These are phyloP conservation scores for Ia io DNA, from an alignment of 2,113 vertebrate species.

Conservation along the genomic window DNA sequence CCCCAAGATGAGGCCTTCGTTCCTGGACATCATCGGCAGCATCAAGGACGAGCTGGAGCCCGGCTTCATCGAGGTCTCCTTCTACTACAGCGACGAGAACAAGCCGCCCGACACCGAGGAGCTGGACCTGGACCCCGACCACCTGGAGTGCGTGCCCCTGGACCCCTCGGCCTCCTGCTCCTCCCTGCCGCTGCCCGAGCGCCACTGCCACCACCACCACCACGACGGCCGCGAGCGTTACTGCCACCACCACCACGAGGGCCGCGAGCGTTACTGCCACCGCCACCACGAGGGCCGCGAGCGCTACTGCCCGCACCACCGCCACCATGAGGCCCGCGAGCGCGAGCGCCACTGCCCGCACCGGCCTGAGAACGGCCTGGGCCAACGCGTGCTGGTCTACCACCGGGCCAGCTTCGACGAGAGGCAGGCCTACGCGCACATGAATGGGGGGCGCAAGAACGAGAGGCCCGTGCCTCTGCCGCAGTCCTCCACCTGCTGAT, in stretches of 20 bases:
- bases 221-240: too few relatives aligned
- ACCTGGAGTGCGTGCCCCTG: slow-evolving; percentile 98
- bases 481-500: slow-evolving; percentile 99
- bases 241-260: too few relatives aligned
- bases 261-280: too few relatives aligned
- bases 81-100: slow-evolving; percentile 99
- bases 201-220: slow-evolving; percentile 77
- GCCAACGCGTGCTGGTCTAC: slow-evolving; percentile 87
- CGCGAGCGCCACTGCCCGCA: too few relatives aligned
- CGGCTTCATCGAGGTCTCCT: slow-evolving; percentile 94
- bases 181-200: slow-evolving; percentile 90
- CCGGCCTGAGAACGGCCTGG: slow-evolving; percentile 87
- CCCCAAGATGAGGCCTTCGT: slow-evolving; percentile 96
- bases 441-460: slow-evolving; percentile 97
- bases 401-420: slow-evolving; percentile 93
- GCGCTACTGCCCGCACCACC: too few relatives aligned
- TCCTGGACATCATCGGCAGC: slow-evolving; percentile 97
- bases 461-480: slow-evolving; percentile 95
- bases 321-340: too few relatives aligned
- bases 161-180: slow-evolving; percentile 91
- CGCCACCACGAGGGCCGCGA: too few relatives aligned
- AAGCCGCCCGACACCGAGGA: slow-evolving; percentile 96
- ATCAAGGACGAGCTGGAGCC: slow-evolving; percentile 96
- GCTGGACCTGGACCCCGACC: slow-evolving; percentile 94
- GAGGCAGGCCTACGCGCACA: slow-evolving; percentile 96